Base-by-base conservation (phyloP, 2,888 invertebrate species). In the Xestobium rufovillosum region DNA sequence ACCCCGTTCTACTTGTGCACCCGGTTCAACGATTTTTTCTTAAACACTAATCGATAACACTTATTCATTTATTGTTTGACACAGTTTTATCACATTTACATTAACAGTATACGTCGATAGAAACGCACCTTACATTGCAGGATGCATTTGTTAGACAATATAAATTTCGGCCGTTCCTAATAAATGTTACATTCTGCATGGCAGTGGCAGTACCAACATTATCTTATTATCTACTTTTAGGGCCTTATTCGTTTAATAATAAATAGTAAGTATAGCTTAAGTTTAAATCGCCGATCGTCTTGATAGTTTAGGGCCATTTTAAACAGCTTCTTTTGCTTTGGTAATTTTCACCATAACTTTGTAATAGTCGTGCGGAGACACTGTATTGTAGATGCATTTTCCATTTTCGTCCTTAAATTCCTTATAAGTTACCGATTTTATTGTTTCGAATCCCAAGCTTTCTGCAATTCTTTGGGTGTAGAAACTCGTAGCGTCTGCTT, bases 401-500 rank as follows among this genome's bases (percentile, higher is more conserved):
- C 78, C 81, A 19, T 62, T 54, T 31, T 69, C 72, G 52, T 82
- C 78, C 35, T 73, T 72, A 56, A 83, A 78, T 42, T 84, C 81
- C n/a, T 69, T 69, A 58, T 88, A 88, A 27, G 69, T 68, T 11
- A 86, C 73, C 44, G 78, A 76, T 32, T 74, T 71, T 17, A 79
- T 69, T 1, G 74, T 70, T 31, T 72, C 67, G 53, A 84, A 76
- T 1, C 82, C 84, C 28, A 80, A 68, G 15, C 76, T 77, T 51
- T 72, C 72, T 42, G 80, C 77, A 36, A 84, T 80, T 50, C 79
- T 80, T 55, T 87, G 86, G 0, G 87, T 87, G 55, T 73, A 87
- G 2, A 78, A 72, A 12, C 87, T 85, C 0, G 87, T 87, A 1
- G 87, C 85, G 57, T 87, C 87, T 11, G 80, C 81, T 65, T 86